Evolutionary conservation across 2,797 vertebrate genomes (phyloP), one percentile per base, ranked within the genome.

Genomic region (Lagorchestes hirsutus): DNA sequence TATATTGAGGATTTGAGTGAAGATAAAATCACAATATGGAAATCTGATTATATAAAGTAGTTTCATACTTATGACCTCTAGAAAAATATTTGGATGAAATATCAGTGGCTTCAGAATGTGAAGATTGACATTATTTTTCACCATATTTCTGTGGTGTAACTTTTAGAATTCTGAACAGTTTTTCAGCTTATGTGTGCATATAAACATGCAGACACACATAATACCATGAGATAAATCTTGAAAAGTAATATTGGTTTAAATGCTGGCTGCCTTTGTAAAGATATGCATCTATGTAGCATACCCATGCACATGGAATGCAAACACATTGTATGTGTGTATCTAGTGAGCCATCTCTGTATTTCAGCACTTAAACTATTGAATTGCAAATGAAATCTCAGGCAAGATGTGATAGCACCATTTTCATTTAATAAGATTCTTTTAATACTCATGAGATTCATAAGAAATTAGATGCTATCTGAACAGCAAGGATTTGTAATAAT

Each of bases 401-500:
- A 98, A 98, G 98, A 98, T 95, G 18, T 94, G 94, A 95, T 98
- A 92, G 95, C 56, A 98, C 94, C 93, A 94, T 98, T 98, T 98
- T 98, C 92, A 40, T 98, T 98, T 98, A 98, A 98, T 95, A 98
- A 98, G 96, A 97, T 97, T 98, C 93, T 54, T 98, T 98, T 97
- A 96, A 97, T 96, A 95, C 98, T 96, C 97, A 54, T 82, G 98
- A 98, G 97, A 98, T 98, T 98, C 97, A 95, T 98, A 98, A 98
- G 96, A 98, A 98, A 98, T 98, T 94, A 97, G 94, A 98, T 93
- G 95, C 87, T 98, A 96, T 97, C 96, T 93, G 94, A 98, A 98
- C 93, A 98, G 94, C 90, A 94, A 97, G 97, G 98, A 98, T 99
- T 98, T 98, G 93, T 97, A 98, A 98, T 98, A 99, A 98, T 98